These are phyloP conservation scores for Phocoena sinus DNA, from an alignment of 2,113 vertebrate genomes.

Conservation along the genomic window DNA sequence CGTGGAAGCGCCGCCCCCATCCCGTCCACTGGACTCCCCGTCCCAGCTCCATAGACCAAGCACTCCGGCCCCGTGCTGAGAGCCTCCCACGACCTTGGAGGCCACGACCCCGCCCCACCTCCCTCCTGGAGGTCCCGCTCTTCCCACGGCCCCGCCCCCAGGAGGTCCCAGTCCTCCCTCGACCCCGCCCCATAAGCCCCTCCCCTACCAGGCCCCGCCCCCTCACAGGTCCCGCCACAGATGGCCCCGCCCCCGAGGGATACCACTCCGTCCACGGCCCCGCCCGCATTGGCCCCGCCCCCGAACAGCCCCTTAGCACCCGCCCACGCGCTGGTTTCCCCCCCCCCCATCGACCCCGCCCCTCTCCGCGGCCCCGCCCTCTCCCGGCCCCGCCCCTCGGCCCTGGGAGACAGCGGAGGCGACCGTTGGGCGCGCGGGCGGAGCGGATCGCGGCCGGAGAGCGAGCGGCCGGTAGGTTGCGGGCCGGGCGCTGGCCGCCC, in stretches of 20 bases:
- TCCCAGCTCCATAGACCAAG: not conserved
- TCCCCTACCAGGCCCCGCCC: accelerated
- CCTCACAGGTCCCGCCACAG: accelerated
- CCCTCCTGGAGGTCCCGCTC: not conserved
- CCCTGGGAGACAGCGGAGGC: not conserved
- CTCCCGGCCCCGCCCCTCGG: not conserved
- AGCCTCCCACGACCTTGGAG: not conserved
- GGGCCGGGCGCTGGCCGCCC: not conserved
- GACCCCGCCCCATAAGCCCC: not conserved
- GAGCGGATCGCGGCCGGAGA: not conserved
- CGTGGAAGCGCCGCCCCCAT: not conserved
- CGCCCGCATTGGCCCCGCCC: too few relatives aligned
- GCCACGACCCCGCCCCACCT: not conserved
- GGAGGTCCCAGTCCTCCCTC: not conserved
- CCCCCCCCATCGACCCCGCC: not conserved
- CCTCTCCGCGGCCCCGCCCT: not conserved
- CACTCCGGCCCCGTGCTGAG: not conserved
- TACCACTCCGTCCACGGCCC: not conserved
- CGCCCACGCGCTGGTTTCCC: not conserved
- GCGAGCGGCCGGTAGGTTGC: conserved; percentile 4
- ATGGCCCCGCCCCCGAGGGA: not conserved
- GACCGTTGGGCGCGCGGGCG: not conserved
- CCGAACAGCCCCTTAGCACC: not conserved
- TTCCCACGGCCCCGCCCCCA: accelerated
- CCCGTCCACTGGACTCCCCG: not conserved